Percentiles rank a stretch among this genome's conserved stretches.
Conservation (phyloP, 2,113 vertebrate species). For the Odontesthes bonariensis region DNA sequence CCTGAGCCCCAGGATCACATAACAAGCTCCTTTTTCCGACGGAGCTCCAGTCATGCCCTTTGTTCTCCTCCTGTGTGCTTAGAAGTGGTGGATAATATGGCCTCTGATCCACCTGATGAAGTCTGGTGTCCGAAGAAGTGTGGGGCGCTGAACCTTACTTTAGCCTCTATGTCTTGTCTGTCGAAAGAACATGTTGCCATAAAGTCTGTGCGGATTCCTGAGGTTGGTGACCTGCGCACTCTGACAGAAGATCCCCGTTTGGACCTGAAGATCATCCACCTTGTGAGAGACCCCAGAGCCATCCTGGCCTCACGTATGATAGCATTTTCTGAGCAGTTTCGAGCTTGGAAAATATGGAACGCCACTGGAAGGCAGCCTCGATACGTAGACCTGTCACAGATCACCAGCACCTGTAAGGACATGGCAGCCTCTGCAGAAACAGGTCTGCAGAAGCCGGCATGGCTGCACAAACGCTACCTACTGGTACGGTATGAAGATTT, state of each 20-base stretch:
- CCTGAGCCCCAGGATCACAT: slow-evolving; percentile 82
- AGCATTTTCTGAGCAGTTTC: slow-evolving; percentile 81
- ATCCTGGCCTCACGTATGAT: slow-evolving; percentile 84
- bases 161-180: slow-evolving; percentile 80
- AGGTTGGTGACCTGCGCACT: slow-evolving; percentile 82
- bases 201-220: slow-evolving; percentile 84
- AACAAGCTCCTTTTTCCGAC: slow-evolving; percentile 80
- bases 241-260: slow-evolving; percentile 85
- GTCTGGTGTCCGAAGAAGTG: slow-evolving; percentile 82
- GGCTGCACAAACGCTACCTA: slow-evolving; percentile 84
- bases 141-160: slow-evolving; percentile 80
- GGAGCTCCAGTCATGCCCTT: slow-evolving; percentile 84
- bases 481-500: slow-evolving; percentile 87
- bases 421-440: slow-evolving; percentile 79
- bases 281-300: slow-evolving; percentile 88
- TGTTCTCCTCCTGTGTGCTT: slow-evolving; percentile 83
- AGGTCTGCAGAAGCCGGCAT: slow-evolving; percentile 75
- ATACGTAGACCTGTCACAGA: slow-evolving; percentile 81
- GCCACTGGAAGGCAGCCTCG: slow-evolving; percentile 81
- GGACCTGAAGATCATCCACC: slow-evolving; percentile 84
- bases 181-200: slow-evolving; percentile 77
- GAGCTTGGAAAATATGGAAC: slow-evolving; percentile 86
- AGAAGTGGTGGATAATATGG: slow-evolving; percentile 21
- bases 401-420: slow-evolving; percentile 83
- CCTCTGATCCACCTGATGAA: slow-evolving; percentile 64